Conservation (phyloP, 37 sponge, comb jelly and placozoan genomes). For the Eunapius fragilis region DNA sequence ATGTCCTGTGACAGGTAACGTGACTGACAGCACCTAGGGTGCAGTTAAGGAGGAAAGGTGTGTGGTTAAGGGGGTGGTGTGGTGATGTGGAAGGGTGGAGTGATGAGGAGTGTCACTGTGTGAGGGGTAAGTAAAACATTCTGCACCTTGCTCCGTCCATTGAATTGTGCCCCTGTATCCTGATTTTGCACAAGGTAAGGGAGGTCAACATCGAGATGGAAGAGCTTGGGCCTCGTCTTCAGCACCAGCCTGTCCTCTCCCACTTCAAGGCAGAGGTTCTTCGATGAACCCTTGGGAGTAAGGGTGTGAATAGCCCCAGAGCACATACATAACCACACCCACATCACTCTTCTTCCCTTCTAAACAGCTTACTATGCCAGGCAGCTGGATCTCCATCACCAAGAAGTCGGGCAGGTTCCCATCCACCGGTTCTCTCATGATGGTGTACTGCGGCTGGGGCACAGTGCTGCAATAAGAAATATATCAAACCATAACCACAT, state of each 20-base stretch:
- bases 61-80: too few species aligned
- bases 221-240: conserved; percentile 69
- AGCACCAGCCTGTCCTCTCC: conserved; percentile 89
- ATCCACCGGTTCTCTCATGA: conserved; percentile 78
- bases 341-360: neutral
- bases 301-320: neutral
- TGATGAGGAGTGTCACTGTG: too few species aligned
- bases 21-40: too few species aligned
- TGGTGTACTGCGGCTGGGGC: conserved; percentile 58
- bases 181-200: conserved; percentile 73
- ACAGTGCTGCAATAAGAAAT: neutral
- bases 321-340: too few species aligned
- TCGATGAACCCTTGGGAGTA: conserved; percentile 34
- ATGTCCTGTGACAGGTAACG: too few species aligned
- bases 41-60: too few species aligned
- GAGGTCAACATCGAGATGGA: conserved; percentile 78
- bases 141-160: conserved; percentile 59
- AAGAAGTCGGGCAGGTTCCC: conserved; percentile 79
- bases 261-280: conserved; percentile 69
- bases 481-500: too few species aligned
- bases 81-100: too few species aligned
- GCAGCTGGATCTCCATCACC: conserved; percentile 87
- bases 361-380: conserved; percentile 69
- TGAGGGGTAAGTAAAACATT: too few species aligned
- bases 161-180: conserved; percentile 80